These are phyloP conservation scores for Spisula subtruncata DNA, from an alignment of 2,888 invertebrate genomes.

Conservation along the genomic window DNA sequence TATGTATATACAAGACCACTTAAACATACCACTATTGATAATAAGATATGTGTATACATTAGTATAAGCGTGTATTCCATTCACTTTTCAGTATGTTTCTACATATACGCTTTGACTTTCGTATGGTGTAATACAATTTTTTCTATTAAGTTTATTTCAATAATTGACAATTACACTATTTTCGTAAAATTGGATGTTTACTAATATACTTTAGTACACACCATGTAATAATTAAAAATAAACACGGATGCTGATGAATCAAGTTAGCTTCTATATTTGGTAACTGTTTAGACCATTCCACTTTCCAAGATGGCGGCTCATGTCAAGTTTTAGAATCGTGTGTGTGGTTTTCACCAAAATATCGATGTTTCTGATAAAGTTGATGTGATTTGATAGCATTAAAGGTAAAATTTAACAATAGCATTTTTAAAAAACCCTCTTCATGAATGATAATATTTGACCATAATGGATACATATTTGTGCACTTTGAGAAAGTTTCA, in stretches of 20 bases:
- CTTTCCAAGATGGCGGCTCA: neutral
- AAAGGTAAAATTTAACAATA: neutral
- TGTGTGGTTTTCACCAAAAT: neutral
- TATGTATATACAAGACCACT: no score
- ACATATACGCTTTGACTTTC: no score
- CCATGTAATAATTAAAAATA: neutral
- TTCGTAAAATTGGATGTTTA: neutral
- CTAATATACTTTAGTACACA: neutral
- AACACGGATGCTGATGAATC: neutral
- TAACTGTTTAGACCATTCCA: neutral
- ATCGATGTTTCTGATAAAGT: neutral
- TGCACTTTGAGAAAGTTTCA: neutral
- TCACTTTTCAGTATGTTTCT: no score
- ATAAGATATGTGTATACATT: no score
- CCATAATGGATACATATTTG: neutral
- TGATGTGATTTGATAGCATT: neutral
- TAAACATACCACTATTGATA: no score
- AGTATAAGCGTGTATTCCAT: no score
- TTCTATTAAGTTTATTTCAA: no score
- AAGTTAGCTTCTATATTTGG: neutral
- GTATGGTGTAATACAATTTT: no score
- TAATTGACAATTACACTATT: no score
- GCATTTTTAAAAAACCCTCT: neutral
- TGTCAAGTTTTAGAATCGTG: neutral
- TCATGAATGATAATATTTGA: neutral